phyloP scores from a whole-genome alignment of 2,888 invertebrate species.

The Leptinotarsa juncta region DNA sequence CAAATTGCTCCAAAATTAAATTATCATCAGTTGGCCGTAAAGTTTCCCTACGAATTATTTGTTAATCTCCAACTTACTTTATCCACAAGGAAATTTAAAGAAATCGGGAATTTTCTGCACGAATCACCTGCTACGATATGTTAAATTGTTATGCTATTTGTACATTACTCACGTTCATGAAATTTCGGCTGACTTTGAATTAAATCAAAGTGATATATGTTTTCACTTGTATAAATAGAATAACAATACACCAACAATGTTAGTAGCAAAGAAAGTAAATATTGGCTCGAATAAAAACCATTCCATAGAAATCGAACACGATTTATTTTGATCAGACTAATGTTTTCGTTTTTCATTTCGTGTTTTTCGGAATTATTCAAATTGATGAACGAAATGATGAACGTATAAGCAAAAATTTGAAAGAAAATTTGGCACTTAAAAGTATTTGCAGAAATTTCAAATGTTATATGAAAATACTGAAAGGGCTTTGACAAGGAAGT shows the following conservation, averaged over 20 bases:
- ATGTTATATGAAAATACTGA: no score
- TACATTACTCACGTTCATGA: slow-evolving; percentile 14
- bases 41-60: no score
- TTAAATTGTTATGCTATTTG: neutral
- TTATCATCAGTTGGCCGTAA: no score
- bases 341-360: neutral
- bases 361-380: neutral
- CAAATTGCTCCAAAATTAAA: no score
- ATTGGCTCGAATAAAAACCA: slow-evolving; percentile 2
- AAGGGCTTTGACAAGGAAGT: no score
- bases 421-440: no score
- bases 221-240: slow-evolving; percentile 14
- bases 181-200: slow-evolving; percentile 19
- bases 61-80: no score
- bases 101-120: neutral
- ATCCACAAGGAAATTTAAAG: no score
- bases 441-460: no score
- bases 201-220: slow-evolving; percentile 9
- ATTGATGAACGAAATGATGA: neutral
- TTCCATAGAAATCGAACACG: neutral
- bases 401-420: neutral
- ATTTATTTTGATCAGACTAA: neutral
- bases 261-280: slow-evolving; percentile 1
- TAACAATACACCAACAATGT: slow-evolving; percentile 14
- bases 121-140: neutral